phyloP scores from a whole-genome alignment of 1,140 invertebrate genomes.

The Zaprionus kolodkinae region DNA sequence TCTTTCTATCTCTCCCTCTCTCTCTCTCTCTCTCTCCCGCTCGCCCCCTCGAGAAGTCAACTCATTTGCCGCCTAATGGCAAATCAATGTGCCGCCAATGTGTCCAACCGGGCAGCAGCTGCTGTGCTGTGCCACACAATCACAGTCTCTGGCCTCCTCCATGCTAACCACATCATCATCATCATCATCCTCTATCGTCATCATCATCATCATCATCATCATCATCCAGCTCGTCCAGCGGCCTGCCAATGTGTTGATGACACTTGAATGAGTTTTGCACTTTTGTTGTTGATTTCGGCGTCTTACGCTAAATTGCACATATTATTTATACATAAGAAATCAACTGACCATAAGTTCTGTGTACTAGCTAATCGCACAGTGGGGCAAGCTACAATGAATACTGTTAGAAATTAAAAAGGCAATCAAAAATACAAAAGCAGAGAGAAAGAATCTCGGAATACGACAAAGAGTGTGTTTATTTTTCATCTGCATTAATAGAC shows the following conservation, averaged over 20 bases:
- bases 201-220: background rate
- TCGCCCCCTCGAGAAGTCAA: conserved; percentile 31
- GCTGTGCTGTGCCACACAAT: conserved; percentile 10
- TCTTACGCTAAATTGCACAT: conserved; percentile 75
- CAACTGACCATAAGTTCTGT: conserved; percentile 80
- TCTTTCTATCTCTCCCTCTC: background rate
- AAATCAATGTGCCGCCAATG: conserved; percentile 64
- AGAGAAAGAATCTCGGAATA: too few relatives aligned
- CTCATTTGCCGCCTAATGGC: conserved; percentile 74
- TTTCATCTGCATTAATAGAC: too few relatives aligned
- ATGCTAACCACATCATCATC: background rate
- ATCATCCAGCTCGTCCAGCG: conserved; percentile 15
- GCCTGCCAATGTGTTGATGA: conserved; percentile 65
- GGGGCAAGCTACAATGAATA: background rate
- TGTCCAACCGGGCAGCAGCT: conserved; percentile 40
- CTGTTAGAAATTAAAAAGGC: background rate
- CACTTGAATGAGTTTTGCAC: conserved; percentile 75
- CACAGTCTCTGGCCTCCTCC: background rate
- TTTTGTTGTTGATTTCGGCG: conserved; percentile 40
- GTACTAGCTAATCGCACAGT: conserved; percentile 67
- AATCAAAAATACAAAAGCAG: background rate
- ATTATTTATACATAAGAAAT: conserved; percentile 80
- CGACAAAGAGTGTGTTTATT: too few relatives aligned
- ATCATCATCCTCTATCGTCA: conserved; percentile 3
- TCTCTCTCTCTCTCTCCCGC: background rate